Percentiles rank a stretch among this genome's conserved stretches.
phyloP scores from a whole-genome alignment of 1,140 invertebrate species.

The Drosophila lini region DNA sequence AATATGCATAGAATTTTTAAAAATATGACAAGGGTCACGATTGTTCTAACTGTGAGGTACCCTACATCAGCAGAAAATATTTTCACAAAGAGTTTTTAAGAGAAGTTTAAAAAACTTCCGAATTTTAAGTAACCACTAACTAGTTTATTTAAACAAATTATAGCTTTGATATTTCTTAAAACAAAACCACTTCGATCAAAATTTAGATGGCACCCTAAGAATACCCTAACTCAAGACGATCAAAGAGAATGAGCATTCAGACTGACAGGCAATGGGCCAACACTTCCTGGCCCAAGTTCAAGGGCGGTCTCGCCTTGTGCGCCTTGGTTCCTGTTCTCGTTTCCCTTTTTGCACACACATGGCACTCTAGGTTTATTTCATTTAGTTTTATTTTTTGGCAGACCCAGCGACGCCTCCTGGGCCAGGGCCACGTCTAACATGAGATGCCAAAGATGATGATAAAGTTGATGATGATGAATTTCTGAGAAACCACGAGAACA shows the following conservation, averaged over 20 bases:
- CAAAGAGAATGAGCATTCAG: conserved; percentile 25
- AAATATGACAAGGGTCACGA: conserved; percentile 20
- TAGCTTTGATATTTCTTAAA: no score
- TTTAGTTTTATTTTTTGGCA: conserved; percentile 51
- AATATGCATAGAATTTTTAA: conserved; percentile 74
- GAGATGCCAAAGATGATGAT: conserved; percentile 36
- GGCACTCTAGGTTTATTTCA: conserved; percentile 36
- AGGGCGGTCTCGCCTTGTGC: conserved; percentile 39
- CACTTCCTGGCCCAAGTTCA: conserved; percentile 74
- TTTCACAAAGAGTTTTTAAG: background rate
- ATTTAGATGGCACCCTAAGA: background rate
- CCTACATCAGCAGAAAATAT: conserved; percentile 1
- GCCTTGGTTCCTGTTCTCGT: conserved; percentile 6
- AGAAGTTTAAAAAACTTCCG: background rate
- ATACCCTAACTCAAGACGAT: background rate
- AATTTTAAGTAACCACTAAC: background rate
- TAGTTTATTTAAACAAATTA: background rate
- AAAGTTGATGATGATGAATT: conserved; percentile 58
- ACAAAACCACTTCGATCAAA: background rate
- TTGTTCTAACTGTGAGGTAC: conserved; percentile 6
- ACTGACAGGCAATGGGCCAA: conserved; percentile 54
- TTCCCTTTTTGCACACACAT: conserved; percentile 37
- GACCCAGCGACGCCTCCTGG: conserved; percentile 59
- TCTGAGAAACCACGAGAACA: conserved; percentile 60
- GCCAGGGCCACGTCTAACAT: conserved; percentile 44